Evolutionary conservation across 2,797 vertebrate species (phyloP), one percentile per base, ranked within the genome.

Genomic region (Centropyge bicolor): DNA sequence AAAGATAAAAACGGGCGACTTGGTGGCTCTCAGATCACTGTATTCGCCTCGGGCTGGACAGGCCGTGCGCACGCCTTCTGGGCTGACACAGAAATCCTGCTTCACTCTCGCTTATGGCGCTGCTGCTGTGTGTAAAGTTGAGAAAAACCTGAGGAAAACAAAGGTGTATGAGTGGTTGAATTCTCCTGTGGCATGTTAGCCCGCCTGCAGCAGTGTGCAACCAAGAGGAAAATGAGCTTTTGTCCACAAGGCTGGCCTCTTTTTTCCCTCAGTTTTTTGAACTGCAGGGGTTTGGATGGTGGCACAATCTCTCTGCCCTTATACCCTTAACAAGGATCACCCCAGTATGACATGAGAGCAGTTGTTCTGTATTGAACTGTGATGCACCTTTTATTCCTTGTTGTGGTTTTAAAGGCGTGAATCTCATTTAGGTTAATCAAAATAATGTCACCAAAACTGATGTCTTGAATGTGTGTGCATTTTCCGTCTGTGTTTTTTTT

Each of bases 181-280:
- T 92, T 91, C 90, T 93, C 92, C 80, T 77, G 92, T 92, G 92
- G 92, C 89, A 91, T 92, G 90, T 93, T 92, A 91, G 89, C 90
- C 82, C n/a, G 89, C 91, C 91, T 85, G 90, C 90, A 92, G 91
- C 90, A 92, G 92, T 88, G 92, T 92, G 92, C 94, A 93, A 93
- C 92, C 91, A 94, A 92, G 91, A 93, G 93, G 92, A 94, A 94
- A 94, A 94, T 94, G 88, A 93, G 93, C 91, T 94, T 93, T 93
- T 92, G 92, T 91, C 92, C 91, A 93, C 91, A 88, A 92, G 90
- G 89, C 91, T 93, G 86, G 87, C 31, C 87, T 83, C 82, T 84
- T 87, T 90, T 81, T 89, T 82, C 22, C 74, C 80, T 72, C 79
- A 40, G 68, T 70, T 86, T 91, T 88, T 78, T 83, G 64, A 91